These are phyloP conservation scores for Suncus etruscus DNA, from an alignment of 2,113 vertebrate species.

Conservation along the genomic window DNA sequence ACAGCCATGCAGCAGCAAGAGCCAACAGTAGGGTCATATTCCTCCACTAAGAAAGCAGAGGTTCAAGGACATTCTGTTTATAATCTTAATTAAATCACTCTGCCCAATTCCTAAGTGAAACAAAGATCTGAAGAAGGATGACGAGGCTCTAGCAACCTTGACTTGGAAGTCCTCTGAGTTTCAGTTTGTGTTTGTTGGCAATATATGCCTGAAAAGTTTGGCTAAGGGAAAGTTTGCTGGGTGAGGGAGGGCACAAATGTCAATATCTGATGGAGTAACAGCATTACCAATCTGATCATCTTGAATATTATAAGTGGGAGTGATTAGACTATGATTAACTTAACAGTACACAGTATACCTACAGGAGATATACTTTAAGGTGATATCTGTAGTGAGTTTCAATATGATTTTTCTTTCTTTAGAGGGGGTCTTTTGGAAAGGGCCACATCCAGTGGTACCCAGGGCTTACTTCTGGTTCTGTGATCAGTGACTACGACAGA, in stretches of 20 bases:
- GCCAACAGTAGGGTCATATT: not conserved
- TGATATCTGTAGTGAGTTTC: not conserved
- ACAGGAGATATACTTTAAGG: not conserved
- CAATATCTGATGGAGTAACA: not conserved
- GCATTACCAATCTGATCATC: not conserved
- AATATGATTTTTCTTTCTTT: too few species aligned
- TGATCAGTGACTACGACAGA: too few species aligned
- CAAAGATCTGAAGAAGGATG: not conserved
- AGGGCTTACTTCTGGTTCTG: too few species aligned
- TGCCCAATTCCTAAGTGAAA: not conserved
- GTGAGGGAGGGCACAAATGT: not conserved
- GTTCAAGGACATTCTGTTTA: not conserved
- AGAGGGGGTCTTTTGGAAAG: too few species aligned
- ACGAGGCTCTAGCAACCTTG: not conserved
- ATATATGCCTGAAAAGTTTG: not conserved
- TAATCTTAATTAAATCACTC: constrained; percentile 31
- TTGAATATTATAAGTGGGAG: too few species aligned
- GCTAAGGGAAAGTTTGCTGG: not conserved
- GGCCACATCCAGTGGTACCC: too few species aligned
- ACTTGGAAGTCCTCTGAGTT: constrained; percentile 20
- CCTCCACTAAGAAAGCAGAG: not conserved
- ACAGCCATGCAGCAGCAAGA: not conserved
- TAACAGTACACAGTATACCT: not conserved
- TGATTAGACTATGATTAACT: not conserved
- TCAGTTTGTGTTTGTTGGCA: constrained; percentile 26